phyloP scores from a whole-genome alignment of 2,113 vertebrate genomes.

The Corythaixoides concolor region DNA sequence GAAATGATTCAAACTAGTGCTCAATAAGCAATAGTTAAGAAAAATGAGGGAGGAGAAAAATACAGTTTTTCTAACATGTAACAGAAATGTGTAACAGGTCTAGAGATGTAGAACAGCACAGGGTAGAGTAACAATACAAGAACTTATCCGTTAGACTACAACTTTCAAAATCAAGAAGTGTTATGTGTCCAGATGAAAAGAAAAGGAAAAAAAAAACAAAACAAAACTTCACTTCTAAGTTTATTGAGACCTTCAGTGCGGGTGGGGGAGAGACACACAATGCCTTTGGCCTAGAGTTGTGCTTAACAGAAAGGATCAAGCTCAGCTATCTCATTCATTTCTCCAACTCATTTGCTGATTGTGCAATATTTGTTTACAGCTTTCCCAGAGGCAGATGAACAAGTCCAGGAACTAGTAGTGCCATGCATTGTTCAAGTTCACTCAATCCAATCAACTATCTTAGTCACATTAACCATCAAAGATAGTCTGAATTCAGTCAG shows the following conservation, averaged over 20 bases:
- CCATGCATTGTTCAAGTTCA: not conserved
- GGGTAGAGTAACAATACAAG: not conserved
- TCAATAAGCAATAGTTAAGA: not conserved
- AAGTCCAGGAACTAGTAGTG: not conserved
- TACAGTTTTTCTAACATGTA: not conserved
- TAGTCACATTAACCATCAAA: not conserved
- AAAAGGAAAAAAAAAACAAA: not conserved
- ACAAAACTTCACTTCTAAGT: not conserved
- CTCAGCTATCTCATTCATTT: not conserved
- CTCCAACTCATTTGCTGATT: not conserved
- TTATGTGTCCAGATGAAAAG: not conserved
- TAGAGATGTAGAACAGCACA: not conserved
- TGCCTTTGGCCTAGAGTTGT: not conserved
- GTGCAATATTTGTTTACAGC: not conserved
- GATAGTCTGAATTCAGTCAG: not conserved
- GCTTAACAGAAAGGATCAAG: not conserved
- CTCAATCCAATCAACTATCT: not conserved
- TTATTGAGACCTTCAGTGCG: not conserved
- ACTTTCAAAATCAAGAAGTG: not conserved
- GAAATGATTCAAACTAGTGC: not conserved
- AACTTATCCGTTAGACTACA: not conserved
- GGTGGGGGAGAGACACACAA: not conserved
- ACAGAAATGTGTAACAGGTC: not conserved
- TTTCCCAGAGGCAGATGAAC: not conserved
- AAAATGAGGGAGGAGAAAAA: not conserved